Conservation (phyloP, 2,113 vertebrate genomes). For the Brachyhypopomus occidentalis region DNA sequence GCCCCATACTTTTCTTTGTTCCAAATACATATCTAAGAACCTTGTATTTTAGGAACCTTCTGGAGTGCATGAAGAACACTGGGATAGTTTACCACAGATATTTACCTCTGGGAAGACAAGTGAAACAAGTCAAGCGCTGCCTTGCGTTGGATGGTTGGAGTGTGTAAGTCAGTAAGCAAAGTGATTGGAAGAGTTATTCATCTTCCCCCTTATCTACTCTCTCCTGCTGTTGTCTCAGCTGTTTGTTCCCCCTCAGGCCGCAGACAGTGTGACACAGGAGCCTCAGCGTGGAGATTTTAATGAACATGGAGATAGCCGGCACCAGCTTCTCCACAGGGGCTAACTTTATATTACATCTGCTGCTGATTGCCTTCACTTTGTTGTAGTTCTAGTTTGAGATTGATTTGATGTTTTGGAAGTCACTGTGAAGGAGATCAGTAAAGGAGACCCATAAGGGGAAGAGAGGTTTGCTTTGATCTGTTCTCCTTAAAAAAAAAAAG, state of each 20-base stretch:
- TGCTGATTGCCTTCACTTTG: constrained; percentile 53
- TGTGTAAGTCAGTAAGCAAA: constrained; percentile 25
- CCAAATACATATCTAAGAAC: background rate
- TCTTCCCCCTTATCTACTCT: constrained; percentile 51
- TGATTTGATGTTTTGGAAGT: constrained; percentile 29
- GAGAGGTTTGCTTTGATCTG: background rate
- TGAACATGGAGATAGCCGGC: constrained; percentile 54
- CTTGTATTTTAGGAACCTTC: background rate
- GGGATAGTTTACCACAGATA: background rate
- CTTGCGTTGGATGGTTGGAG: constrained; percentile 38
- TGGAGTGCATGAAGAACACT: background rate
- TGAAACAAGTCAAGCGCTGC: constrained; percentile 34
- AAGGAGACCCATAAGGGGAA: background rate
- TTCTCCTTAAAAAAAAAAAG: constrained; percentile 4
- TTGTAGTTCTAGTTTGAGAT: constrained; percentile 42
- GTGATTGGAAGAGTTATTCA: constrained; percentile 53
- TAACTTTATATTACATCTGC: constrained; percentile 55
- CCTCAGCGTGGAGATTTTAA: constrained; percentile 54
- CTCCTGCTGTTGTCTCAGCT: constrained; percentile 40
- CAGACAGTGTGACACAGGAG: constrained; percentile 46
- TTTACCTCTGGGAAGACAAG: background rate
- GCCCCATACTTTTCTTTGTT: background rate
- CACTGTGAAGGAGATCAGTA: constrained; percentile 8
- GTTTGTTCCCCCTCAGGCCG: constrained; percentile 46
- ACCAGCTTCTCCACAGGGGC: constrained; percentile 49